Percentiles rank a stretch among this genome's conserved stretches.
Conservation (phyloP, 2,113 vertebrate genomes). For the Panthera uncia region DNA sequence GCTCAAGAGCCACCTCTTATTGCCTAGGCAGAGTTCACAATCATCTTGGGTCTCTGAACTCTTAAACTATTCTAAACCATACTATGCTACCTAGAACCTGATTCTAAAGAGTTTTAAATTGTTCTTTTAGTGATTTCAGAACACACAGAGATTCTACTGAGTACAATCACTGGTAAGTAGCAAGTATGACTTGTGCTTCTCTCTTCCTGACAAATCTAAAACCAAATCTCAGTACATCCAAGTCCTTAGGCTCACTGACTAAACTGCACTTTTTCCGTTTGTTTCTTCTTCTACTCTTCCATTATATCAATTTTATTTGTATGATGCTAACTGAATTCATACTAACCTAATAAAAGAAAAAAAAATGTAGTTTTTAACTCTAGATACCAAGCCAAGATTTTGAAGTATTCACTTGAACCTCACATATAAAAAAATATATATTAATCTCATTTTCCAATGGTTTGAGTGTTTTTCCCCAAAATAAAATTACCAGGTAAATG, state of each 20-base stretch:
- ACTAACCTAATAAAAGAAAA: constrained; percentile 10
- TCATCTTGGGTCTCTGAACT: constrained; percentile 34
- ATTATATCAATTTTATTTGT: constrained; percentile 38
- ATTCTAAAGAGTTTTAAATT: constrained; percentile 32
- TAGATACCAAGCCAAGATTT: not conserved
- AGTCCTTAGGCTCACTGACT: not conserved
- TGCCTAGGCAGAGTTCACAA: not conserved
- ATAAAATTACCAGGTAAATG: constrained; percentile 17
- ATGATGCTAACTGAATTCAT: constrained; percentile 35
- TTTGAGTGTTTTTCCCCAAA: not conserved
- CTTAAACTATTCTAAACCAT: constrained; percentile 39
- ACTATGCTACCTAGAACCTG: not conserved
- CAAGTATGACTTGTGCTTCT: not conserved
- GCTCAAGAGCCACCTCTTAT: not conserved
- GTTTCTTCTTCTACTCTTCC: not conserved
- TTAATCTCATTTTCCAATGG: not conserved
- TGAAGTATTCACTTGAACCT: not conserved
- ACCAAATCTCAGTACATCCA: not conserved
- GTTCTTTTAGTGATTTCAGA: constrained; percentile 1
- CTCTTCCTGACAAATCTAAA: constrained; percentile 38
- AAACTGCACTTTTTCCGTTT: not conserved
- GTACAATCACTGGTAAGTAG: constrained; percentile 7
- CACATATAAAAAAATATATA: constrained; percentile 3
- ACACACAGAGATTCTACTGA: not conserved
- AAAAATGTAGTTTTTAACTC: not conserved